Evolutionary conservation across 2,113 vertebrate species (phyloP), one percentile per base, ranked within the genome.

Genomic region (Chaetodon auriga): DNA sequence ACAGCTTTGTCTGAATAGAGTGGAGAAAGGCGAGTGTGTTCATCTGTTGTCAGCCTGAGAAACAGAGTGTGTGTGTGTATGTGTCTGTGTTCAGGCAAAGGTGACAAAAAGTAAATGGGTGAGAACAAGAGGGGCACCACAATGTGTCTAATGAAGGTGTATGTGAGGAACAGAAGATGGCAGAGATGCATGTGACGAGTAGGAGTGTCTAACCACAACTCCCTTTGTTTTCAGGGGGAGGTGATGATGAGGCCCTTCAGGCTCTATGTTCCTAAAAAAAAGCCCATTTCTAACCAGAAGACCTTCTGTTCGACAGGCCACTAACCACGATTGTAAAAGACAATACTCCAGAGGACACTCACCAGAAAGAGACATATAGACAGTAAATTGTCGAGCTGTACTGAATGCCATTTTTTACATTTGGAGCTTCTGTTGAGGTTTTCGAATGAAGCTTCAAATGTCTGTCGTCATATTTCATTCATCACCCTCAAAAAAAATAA

Each of bases 221-320:
- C 49, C 54, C 69, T 90, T 91, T 91, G 89, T 92, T 89, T 92
- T 70, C 36, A 57, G 23, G 64, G 46, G 77, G 55, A 49, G 80
- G 57, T 57, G 74, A 45, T 74, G 81, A 81, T 63, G 73, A 86
- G 65, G 84, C 36, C 73, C 66, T 55, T 70, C 48, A 63, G 76
- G 58, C 74, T 68, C 68, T 78, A 36, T 16, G 43, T 36, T 75
- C 55, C 57, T 83, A 62, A 70, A 85, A 80, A 78, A 70, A 30
- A 30, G 30, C 30, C 30, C n/a, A 12, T 70, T 85, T 87, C 72
- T 77, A 75, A 38, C n/a, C 71, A 71, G 65, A 74, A 90, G 79
- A 71, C 68, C 80, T 70, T 76, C 72, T 78, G 61, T 87, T 85
- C 46, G 0, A 30, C 62, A 73, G 45, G 65, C 25, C 51, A 36